phyloP scores from a whole-genome alignment of 2,113 vertebrate genomes.

The Rostratula benghalensis region DNA sequence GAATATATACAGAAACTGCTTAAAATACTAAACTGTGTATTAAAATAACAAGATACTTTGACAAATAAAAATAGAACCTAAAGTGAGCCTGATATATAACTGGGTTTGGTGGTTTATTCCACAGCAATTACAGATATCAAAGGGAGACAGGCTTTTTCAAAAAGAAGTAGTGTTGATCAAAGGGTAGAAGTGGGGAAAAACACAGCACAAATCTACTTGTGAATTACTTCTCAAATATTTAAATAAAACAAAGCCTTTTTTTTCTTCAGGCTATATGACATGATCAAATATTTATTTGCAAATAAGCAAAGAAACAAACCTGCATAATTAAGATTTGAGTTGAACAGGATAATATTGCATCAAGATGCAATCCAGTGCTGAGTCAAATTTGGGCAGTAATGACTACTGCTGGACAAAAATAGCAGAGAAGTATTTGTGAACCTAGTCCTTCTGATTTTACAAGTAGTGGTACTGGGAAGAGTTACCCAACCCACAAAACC shows the following conservation, averaged over 20 bases:
- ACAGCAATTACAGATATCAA: not conserved
- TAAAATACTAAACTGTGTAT: not conserved
- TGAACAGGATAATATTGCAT: not conserved
- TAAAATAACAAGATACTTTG: not conserved
- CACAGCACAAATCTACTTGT: not conserved
- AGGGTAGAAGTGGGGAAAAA: not conserved
- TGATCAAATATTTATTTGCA: not conserved
- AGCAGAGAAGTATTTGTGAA: not conserved
- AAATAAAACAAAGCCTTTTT: not conserved
- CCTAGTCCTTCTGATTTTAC: fast-evolving
- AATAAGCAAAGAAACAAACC: not conserved
- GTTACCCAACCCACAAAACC: not conserved
- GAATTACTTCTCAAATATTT: not conserved
- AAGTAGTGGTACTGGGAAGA: not conserved
- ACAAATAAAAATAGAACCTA: not conserved
- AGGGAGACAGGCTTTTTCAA: not conserved
- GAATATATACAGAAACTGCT: not conserved
- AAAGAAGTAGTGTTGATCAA: not conserved
- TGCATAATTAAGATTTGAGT: not conserved
- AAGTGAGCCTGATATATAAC: not conserved
- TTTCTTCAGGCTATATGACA: not conserved
- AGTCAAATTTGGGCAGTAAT: not conserved
- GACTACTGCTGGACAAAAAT: not conserved
- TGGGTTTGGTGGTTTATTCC: not conserved
- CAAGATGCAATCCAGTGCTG: not conserved